A percentile compares a stretch with the other conserved stretches of the same genome.
These are phyloP conservation scores for Musca domestica DNA, from an alignment of 1,140 invertebrate genomes.

Conservation along the genomic window DNA sequence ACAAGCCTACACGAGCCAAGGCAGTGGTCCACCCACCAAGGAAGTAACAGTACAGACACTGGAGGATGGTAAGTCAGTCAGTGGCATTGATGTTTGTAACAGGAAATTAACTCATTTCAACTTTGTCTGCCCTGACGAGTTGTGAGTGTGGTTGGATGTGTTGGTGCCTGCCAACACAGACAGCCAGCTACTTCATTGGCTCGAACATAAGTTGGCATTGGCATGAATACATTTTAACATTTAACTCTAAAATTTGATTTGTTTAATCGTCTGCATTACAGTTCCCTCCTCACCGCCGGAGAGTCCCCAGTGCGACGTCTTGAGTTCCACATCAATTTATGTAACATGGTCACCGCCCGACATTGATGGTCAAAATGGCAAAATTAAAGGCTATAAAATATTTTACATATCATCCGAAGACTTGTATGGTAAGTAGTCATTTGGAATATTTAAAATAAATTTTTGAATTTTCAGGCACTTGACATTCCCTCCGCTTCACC, in stretches of 20 bases:
- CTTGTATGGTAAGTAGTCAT: slow-evolving; percentile 63
- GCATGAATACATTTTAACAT: background rate
- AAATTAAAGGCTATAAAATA: slow-evolving; percentile 85
- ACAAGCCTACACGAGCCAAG: slow-evolving; percentile 89
- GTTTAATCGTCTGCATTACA: slow-evolving; percentile 39
- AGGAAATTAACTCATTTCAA: background rate
- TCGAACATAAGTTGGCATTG: background rate
- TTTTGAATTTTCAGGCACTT: too few species aligned
- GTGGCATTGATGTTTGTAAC: background rate
- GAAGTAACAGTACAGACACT: slow-evolving; percentile 80
- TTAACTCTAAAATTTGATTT: background rate
- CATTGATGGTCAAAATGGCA: slow-evolving; percentile 77
- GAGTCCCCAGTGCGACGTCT: slow-evolving; percentile 72
- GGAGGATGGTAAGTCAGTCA: slow-evolving; percentile 73
- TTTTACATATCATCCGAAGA: slow-evolving; percentile 72
- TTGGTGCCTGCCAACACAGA: background rate
- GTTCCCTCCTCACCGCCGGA: slow-evolving; percentile 78
- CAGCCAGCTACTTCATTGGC: too few species aligned
- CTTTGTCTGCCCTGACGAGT: background rate
- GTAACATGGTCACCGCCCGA: slow-evolving; percentile 85
- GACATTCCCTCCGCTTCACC: too few species aligned
- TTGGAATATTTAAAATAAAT: too few species aligned
- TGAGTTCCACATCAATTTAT: slow-evolving; percentile 78
- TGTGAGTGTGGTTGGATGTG: background rate
- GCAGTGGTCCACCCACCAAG: slow-evolving; percentile 81